A percentile compares a stretch with the other conserved stretches of the same genome.
Conservation (phyloP, 2,888 invertebrate genomes). For the Eremobia ochroleuca region DNA sequence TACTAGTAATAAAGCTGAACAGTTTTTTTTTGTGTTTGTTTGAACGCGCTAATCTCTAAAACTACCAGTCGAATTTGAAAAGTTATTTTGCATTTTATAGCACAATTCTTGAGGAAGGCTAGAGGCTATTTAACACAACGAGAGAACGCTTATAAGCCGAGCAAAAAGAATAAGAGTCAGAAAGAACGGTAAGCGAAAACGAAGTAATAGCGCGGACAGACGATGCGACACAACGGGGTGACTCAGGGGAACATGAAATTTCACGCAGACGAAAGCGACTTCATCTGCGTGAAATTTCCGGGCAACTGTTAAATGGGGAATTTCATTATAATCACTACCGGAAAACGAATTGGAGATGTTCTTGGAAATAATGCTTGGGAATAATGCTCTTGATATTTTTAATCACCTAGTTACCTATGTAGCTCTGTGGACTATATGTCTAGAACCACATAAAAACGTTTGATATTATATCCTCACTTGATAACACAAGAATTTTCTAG, state of each 20-base stretch:
- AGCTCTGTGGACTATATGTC: background rate
- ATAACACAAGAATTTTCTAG: slow-evolving; percentile 36
- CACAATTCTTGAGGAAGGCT: no score
- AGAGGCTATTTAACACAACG: no score
- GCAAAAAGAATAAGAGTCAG: background rate
- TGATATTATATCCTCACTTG: slow-evolving; percentile 9
- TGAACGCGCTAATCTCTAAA: background rate
- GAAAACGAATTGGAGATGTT: background rate
- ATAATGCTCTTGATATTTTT: background rate
- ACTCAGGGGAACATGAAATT: background rate
- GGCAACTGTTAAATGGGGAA: background rate
- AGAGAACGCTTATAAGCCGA: no score
- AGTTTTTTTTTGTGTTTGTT: background rate
- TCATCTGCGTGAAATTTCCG: no score
- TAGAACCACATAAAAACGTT: slow-evolving; percentile 1
- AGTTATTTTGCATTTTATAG: no score
- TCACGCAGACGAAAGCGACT: background rate
- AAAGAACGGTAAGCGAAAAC: background rate
- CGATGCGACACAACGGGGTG: no score
- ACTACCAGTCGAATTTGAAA: background rate
- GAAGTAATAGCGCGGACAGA: background rate
- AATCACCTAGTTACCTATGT: background rate
- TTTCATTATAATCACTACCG: background rate
- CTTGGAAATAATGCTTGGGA: no score
- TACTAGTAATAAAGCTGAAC: background rate